Base-by-base conservation (phyloP, 2,888 invertebrate genomes). In the Dryocosmus kuriphilus region DNA sequence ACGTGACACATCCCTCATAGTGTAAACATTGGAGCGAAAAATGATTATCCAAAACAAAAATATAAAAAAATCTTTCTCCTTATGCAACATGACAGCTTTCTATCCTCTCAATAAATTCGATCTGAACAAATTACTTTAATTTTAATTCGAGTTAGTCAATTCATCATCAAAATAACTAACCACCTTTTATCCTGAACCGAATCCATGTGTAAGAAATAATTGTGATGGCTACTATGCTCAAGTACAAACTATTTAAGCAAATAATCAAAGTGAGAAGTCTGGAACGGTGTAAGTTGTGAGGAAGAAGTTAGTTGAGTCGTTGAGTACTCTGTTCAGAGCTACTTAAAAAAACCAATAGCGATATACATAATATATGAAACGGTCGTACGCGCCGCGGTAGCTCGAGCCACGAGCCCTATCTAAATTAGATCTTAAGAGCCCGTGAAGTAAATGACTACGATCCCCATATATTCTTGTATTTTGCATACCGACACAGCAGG, bases 381-480 rank as follows among this genome's bases (percentile, higher is more conserved):
- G 80, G 75, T 79, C 77, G 77, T 79, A 71, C 79, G 81, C 79
- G 76, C 78, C 77, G 83, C 88, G 84, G 88, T 88, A 88, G 87
- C 85, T 80, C 80, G 79, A 81, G 79, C 82, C 84, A 82, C 80
- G 81, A 78, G 80, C 85, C 85, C 88, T 90, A 90, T 90, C 90
- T 90, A 90, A 90, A 90, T 90, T 90, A 90, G 90, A 90, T 90
- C 90, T 90, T 89, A 87, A 89, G 86, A 87, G 88, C 84, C 84
- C 80, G 84, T 83, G 82, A 84, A 84, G 84, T 83, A 83, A 84
- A 83, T 83, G 83, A 81, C 78, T 82, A 78, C 80, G 84, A 84
- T 83, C 83, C 77, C 75, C 77, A 76, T 60, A 77, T 27, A 41
- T 41, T 4, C 24, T 41, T 73, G 62, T 75, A 73, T 80, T 83